phyloP scores from a whole-genome alignment of 2,797 vertebrate genomes.

The Selene dorsalis region DNA sequence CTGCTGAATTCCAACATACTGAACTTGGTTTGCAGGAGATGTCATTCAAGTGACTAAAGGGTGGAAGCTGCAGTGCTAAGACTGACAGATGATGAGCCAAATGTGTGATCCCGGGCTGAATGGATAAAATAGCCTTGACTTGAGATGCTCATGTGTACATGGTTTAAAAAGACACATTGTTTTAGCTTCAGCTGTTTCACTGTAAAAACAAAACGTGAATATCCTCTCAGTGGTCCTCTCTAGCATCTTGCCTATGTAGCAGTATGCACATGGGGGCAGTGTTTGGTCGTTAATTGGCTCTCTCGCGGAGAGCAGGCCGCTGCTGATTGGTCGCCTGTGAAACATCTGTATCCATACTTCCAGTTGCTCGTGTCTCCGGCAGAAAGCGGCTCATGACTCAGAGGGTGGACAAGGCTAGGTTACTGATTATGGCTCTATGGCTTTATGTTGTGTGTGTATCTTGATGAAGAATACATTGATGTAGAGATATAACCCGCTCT shows the following conservation, averaged over 20 bases:
- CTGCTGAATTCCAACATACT: rapidly evolving
- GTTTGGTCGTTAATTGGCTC: slow-evolving; percentile 66
- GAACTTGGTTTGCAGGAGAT: background rate
- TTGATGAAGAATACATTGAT: background rate
- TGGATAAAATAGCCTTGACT: background rate
- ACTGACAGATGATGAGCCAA: background rate
- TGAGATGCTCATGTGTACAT: background rate
- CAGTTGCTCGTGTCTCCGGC: slow-evolving; percentile 71
- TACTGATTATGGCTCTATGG: background rate
- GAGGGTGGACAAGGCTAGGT: slow-evolving; percentile 24
- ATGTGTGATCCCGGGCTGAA: background rate
- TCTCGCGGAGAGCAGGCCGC: slow-evolving; percentile 36
- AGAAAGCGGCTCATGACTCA: slow-evolving; percentile 68
- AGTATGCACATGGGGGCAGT: slow-evolving; percentile 74
- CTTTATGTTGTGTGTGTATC: background rate
- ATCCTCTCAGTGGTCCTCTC: background rate
- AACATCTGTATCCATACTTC: slow-evolving; percentile 83
- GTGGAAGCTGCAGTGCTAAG: background rate
- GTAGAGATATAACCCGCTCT: background rate
- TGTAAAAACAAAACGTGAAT: background rate
- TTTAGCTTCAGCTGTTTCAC: background rate
- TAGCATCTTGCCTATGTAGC: background rate
- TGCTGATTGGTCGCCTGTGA: slow-evolving; percentile 71
- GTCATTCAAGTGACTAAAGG: background rate
- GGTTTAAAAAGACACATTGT: background rate